phyloP scores from a whole-genome alignment of 2,797 vertebrate species.

The Mormyrops attenuatus region DNA sequence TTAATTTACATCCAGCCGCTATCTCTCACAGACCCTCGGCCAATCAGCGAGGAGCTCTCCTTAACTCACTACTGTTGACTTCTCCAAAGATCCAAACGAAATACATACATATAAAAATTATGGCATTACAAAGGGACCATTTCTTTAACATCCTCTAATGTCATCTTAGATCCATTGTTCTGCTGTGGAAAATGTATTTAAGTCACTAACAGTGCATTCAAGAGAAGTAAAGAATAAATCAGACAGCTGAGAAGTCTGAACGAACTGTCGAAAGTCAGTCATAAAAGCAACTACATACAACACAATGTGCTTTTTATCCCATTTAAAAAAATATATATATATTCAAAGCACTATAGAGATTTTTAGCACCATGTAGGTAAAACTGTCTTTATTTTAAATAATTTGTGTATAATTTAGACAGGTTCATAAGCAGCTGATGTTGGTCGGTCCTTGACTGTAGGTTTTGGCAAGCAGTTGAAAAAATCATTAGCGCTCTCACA shows the following conservation, averaged over 20 bases:
- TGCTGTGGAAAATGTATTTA: background rate
- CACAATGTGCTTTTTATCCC: background rate
- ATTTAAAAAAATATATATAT: background rate
- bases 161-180: background rate
- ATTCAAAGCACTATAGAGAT: background rate
- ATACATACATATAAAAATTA: background rate
- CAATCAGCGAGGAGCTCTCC: background rate
- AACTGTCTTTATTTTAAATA: background rate
- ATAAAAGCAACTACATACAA: background rate
- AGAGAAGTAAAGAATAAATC: background rate
- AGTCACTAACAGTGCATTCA: background rate
- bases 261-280: background rate
- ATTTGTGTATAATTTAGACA: background rate
- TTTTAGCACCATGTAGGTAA: background rate
- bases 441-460: background rate
- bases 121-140: background rate
- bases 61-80: background rate
- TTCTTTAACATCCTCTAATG: background rate
- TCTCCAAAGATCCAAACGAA: background rate
- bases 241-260: background rate
- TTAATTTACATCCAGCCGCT: background rate
- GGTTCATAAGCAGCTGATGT: background rate
- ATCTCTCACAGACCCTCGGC: background rate
- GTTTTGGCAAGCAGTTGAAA: background rate
- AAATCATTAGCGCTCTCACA: conserved; percentile 8